Evolutionary conservation across 2,113 vertebrate genomes (phyloP).

Genomic region (Tursiops truncatus): DNA sequence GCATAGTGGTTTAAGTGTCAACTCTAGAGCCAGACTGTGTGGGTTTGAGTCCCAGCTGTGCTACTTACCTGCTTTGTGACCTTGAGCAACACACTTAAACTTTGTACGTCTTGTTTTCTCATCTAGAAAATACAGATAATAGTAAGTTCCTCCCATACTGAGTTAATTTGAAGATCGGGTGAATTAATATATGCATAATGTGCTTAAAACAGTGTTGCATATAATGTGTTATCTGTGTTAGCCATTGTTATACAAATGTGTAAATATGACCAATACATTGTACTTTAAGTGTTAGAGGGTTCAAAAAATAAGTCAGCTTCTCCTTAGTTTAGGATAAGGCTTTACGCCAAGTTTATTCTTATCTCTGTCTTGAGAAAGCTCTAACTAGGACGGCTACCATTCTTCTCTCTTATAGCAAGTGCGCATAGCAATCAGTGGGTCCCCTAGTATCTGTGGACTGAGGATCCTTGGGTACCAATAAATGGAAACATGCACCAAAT

Average conservation of each 20-base stretch:
- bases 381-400: not conserved
- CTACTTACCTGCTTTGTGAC: not conserved
- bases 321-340: not conserved
- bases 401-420: not conserved
- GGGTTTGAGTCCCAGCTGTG: not conserved
- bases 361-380: not conserved
- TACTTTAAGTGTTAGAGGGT: not conserved
- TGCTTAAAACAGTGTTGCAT: not conserved
- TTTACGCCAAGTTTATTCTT: not conserved
- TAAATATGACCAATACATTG: not conserved
- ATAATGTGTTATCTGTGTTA: not conserved
- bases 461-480: not conserved
- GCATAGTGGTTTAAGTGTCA: not conserved
- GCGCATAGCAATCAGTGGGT: not conserved
- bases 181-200: not conserved
- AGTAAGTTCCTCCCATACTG: not conserved
- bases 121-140: not conserved
- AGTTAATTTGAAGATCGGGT: not conserved
- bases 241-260: not conserved
- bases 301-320: slow-evolving; percentile 1
- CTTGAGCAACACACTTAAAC: not conserved
- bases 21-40: not conserved
- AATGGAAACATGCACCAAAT: not conserved
- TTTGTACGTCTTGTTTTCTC: not conserved
- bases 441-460: not conserved